phyloP scores from a whole-genome alignment of 2,888 invertebrate genomes.

The Heliconius ismenius region DNA sequence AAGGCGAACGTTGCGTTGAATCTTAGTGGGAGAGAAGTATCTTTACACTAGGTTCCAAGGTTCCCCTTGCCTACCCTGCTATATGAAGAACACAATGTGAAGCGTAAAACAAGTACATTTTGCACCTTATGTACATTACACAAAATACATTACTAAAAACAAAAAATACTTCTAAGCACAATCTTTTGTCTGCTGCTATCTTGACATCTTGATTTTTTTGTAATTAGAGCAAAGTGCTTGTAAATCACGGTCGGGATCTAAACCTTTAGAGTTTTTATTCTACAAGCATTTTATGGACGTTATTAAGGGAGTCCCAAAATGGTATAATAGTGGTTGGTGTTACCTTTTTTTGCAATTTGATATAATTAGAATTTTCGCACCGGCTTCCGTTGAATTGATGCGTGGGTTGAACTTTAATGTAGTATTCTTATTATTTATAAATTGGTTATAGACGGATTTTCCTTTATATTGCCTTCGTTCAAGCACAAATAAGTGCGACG shows the following conservation, averaged over 20 bases:
- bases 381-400: constrained; percentile 36
- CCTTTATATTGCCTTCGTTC: background rate
- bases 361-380: constrained; percentile 28
- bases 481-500: too few relatives aligned
- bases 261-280: constrained; percentile 51
- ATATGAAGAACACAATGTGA: too few relatives aligned
- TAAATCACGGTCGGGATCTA: constrained; percentile 53
- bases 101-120: too few relatives aligned
- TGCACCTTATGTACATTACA: background rate
- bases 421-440: constrained; percentile 5
- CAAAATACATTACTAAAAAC: background rate
- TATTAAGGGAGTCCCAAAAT: constrained; percentile 38
- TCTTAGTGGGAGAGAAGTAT: too few relatives aligned
- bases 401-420: constrained; percentile 6
- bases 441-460: background rate
- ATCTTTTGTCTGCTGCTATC: background rate
- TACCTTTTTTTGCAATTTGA: constrained; percentile 37
- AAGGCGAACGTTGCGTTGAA: too few relatives aligned
- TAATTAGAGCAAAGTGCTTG: constrained; percentile 64
- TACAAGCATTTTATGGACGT: constrained; percentile 33
- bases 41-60: too few relatives aligned
- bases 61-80: too few relatives aligned
- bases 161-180: background rate
- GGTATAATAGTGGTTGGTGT: constrained; percentile 35
- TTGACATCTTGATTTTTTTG: constrained; percentile 52